phyloP scores from a whole-genome alignment of 2,888 invertebrate genomes.

The Pachliopta kotzebuea region DNA sequence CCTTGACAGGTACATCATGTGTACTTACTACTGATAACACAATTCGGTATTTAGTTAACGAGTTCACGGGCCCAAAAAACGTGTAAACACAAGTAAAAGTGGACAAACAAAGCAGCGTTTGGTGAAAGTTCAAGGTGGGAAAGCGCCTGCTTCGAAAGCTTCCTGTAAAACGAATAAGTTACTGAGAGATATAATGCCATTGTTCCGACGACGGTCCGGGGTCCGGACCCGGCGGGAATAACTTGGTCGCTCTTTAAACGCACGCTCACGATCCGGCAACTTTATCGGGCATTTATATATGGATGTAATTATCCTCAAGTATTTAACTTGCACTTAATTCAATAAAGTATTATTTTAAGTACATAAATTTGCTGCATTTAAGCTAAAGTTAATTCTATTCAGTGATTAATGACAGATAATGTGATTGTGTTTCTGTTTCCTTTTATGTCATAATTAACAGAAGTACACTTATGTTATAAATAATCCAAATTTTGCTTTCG shows the following conservation, averaged over 20 bases:
- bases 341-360: background rate
- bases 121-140: slow-evolving; percentile 29
- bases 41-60: slow-evolving; percentile 44
- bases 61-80: slow-evolving; percentile 38
- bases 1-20: slow-evolving; percentile 30
- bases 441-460: too few relatives aligned
- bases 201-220: slow-evolving; percentile 24
- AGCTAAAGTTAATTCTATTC: too few relatives aligned
- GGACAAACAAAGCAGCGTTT: slow-evolving; percentile 24
- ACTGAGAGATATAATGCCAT: slow-evolving; percentile 22
- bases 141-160: slow-evolving; percentile 23
- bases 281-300: slow-evolving; percentile 10
- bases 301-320: slow-evolving; percentile 2
- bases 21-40: slow-evolving; percentile 54
- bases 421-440: too few relatives aligned
- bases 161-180: slow-evolving; percentile 23
- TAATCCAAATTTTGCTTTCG: too few relatives aligned
- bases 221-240: slow-evolving; percentile 14
- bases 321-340: background rate
- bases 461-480: too few relatives aligned
- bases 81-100: slow-evolving; percentile 21
- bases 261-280: slow-evolving; percentile 14
- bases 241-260: slow-evolving; percentile 11
- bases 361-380: too few relatives aligned
- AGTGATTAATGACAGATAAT: too few relatives aligned